A percentile compares a stretch with the other conserved stretches of the same genome.
These are phyloP conservation scores for Halcyon malimbica DNA, from an alignment of 2,113 vertebrate species.

Conservation along the genomic window DNA sequence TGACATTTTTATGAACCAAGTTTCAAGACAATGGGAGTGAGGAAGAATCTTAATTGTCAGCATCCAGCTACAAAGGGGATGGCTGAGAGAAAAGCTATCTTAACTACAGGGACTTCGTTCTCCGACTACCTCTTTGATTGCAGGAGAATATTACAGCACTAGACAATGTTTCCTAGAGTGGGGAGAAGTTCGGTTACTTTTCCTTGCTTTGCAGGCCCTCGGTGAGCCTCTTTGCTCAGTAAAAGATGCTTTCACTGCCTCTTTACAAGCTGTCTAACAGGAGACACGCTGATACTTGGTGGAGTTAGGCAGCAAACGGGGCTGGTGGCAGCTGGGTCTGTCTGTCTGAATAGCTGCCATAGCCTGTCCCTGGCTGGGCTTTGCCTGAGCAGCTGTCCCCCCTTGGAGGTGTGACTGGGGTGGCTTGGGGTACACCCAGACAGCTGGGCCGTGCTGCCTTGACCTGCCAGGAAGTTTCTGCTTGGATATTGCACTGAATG, in stretches of 20 bases:
- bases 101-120: not conserved
- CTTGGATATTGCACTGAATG: rapidly evolving
- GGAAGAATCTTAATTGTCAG: not conserved
- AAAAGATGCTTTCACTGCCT: not conserved
- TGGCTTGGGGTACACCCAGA: not conserved
- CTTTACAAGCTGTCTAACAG: not conserved
- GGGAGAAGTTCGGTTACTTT: not conserved
- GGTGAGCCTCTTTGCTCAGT: not conserved
- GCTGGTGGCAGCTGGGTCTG: conserved; percentile 12
- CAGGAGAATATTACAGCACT: not conserved
- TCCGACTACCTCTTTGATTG: not conserved
- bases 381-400: not conserved
- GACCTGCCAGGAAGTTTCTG: not conserved
- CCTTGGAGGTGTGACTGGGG: not conserved
- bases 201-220: not conserved
- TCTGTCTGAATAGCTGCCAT: not conserved
- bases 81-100: not conserved
- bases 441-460: not conserved
- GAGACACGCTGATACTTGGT: not conserved
- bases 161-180: not conserved
- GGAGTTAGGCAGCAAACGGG: not conserved
- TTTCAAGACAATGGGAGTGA: not conserved
- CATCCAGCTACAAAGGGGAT: not conserved
- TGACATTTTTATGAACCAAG: not conserved
- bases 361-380: not conserved